These are phyloP conservation scores for Neogale vison DNA, from an alignment of 2,113 vertebrate genomes.

Conservation along the genomic window DNA sequence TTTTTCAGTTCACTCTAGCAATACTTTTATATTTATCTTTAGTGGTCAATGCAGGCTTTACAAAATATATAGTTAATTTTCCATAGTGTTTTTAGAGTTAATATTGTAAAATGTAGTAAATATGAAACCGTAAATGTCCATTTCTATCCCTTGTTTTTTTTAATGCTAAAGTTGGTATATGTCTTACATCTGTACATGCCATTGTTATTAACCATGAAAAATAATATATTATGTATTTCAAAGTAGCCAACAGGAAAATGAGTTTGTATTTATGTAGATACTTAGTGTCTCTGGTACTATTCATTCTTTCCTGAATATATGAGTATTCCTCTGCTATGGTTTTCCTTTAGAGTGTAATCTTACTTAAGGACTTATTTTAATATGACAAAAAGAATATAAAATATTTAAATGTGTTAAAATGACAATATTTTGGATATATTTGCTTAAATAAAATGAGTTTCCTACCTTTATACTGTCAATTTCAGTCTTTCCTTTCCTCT, in stretches of 20 bases:
- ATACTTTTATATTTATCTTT: neutral
- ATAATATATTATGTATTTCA: neutral
- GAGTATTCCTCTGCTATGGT: no score
- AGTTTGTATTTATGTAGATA: neutral
- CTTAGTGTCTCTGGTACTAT: neutral
- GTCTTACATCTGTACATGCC: neutral
- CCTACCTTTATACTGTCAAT: no score
- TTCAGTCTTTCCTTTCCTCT: no score
- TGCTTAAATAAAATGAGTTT: no score
- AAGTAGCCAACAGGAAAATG: neutral
- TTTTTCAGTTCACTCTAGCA: neutral
- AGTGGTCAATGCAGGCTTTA: neutral
- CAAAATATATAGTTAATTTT: neutral
- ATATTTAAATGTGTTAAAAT: no score
- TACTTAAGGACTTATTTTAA: neutral
- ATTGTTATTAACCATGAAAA: neutral
- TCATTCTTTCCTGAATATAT: neutral
- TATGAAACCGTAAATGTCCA: neutral
- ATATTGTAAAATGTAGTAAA: neutral
- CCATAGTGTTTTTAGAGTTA: neutral
- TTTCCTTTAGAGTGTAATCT: neutral
- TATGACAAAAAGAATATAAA: no score
- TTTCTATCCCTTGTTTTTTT: neutral
- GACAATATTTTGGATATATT: no score
- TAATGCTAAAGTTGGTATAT: neutral